Base-by-base conservation (phyloP, 1,140 invertebrate species). In the Manduca sexta region DNA sequence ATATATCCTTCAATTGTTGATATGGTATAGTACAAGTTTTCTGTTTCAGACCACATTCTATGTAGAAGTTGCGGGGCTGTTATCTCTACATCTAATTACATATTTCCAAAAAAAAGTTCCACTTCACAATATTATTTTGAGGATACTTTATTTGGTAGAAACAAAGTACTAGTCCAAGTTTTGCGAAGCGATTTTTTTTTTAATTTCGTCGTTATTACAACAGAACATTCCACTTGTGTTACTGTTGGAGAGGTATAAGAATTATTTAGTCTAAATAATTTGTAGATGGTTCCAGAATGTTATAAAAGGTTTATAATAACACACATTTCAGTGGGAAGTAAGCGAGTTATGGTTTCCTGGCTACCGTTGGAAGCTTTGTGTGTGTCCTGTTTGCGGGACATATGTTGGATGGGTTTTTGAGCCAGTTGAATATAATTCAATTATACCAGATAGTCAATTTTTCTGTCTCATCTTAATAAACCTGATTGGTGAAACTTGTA, bases 11-110 rank as follows among this genome's bases (percentile, higher is more conserved):
- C n/a, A n/a, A n/a, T n/a, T n/a, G n/a, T n/a, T n/a, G n/a, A n/a
- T n/a, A n/a, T n/a, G n/a, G n/a, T n/a, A n/a, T n/a, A n/a, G n/a
- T 44, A 42, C 1, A 29, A 46, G 2, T 14, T 16, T 17, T 14
- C n/a, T 48, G 48, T 76, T 82, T 55, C 67, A 83, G 85, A 86
- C 47, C 65, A 58, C 47, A 69, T 88, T 51, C 45, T 88, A 15
- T 88, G 86, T 54, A 72, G 86, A 46, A 43, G 54, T 41, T 88
- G 86, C 61, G 87, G 85, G 7, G 63, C 52, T 60, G 65, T 84
- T 42, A 26, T 86, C 18, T 65, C 74, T 18, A 64, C 69, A 39
- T 56, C 74, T 29, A 51, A 69, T 21, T 45, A 74, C 34, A 67
- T 88, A 40, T 64, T 74, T 21, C 70, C 74, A 30, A 74, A 78